These are phyloP conservation scores for Pyralis farinalis DNA, from an alignment of 2,888 invertebrate genomes.

Conservation along the genomic window DNA sequence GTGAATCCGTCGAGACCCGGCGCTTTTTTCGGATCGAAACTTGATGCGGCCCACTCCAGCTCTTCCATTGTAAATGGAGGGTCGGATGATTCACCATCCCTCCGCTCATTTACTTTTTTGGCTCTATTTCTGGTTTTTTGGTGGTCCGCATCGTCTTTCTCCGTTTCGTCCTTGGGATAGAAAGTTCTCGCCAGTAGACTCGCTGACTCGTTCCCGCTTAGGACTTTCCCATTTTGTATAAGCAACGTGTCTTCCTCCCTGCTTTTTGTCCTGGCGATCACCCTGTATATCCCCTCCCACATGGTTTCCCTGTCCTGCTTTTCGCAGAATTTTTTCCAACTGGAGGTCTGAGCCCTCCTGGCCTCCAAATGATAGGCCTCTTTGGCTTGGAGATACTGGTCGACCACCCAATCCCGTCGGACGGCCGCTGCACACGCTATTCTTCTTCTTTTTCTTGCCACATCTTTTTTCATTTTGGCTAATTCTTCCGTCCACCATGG, in stretches of 20 bases:
- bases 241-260: not conserved
- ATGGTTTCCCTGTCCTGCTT: not conserved
- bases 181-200: not conserved
- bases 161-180: not conserved
- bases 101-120: not conserved
- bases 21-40: not conserved
- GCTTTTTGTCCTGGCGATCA: no score
- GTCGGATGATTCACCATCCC: not conserved
- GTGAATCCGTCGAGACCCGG: not conserved
- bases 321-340: not conserved
- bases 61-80: not conserved
- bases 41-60: not conserved
- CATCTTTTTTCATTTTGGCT: slow-evolving; percentile 10
- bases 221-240: not conserved
- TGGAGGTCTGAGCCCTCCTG: not conserved
- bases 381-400: not conserved
- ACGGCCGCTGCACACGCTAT: slow-evolving; percentile 15
- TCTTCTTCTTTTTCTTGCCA: slow-evolving; percentile 13
- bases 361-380: not conserved
- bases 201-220: not conserved
- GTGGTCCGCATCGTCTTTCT: not conserved
- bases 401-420: not conserved
- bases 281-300: no score
- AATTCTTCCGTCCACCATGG: slow-evolving; percentile 22
- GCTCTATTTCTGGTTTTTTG: not conserved